Evolutionary conservation across 2,797 vertebrate genomes (phyloP).

Genomic region (Smutsia temminckii): DNA sequence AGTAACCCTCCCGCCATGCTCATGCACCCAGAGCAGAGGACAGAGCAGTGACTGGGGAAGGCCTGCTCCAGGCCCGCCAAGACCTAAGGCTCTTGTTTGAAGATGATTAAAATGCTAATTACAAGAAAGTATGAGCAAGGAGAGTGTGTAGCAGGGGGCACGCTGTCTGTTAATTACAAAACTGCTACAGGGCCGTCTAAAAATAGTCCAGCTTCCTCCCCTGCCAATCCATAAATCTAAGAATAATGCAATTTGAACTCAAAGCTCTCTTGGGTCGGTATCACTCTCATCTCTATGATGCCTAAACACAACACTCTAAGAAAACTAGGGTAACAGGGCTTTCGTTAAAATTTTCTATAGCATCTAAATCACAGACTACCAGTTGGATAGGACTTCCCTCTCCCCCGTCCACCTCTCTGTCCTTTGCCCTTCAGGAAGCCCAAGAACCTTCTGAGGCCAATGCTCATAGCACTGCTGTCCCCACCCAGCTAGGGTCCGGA

Average conservation of each 20-base stretch:
- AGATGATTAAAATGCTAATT: constrained; percentile 58
- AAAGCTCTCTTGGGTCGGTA: not conserved
- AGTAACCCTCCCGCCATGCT: not conserved
- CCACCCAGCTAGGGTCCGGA: not conserved
- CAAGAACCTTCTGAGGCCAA: not conserved
- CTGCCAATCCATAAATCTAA: not conserved
- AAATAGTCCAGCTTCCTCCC: constrained; percentile 19
- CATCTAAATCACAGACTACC: not conserved
- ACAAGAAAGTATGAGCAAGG: constrained; percentile 4
- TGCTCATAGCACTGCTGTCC: too few relatives aligned
- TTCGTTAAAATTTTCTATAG: not conserved
- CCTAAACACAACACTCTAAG: not conserved
- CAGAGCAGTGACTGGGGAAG: not conserved
- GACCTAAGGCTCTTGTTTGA: not conserved
- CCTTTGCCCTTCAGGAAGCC: not conserved
- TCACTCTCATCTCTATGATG: not conserved
- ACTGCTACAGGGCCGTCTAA: not conserved
- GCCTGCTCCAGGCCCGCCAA: not conserved
- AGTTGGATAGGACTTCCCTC: not conserved
- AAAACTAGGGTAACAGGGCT: not conserved
- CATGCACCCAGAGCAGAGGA: rapidly evolving
- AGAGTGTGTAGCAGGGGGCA: not conserved
- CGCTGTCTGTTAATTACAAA: constrained; percentile 47
- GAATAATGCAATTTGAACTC: not conserved
- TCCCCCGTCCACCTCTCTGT: not conserved